A percentile compares a stretch with the other conserved stretches of the same genome.
Evolutionary conservation across 2,113 vertebrate genomes (phyloP).

Genomic region (Pomatostomus ruficeps): DNA sequence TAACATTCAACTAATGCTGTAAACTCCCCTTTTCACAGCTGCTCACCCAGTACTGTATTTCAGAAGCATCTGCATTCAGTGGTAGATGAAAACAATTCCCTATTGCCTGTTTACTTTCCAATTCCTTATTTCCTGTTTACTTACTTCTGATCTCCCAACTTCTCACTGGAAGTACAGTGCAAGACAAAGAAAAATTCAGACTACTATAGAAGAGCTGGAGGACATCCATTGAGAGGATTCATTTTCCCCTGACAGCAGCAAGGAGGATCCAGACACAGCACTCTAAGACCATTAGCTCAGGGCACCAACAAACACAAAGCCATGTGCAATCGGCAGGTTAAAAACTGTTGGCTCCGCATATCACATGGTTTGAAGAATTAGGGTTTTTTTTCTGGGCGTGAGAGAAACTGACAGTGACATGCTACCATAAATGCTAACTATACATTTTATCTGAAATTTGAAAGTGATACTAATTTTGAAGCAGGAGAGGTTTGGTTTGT

Average conservation of each 20-base stretch:
- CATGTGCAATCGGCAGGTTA: background rate
- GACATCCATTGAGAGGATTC: background rate
- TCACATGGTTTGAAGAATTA: background rate
- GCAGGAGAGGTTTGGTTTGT: background rate
- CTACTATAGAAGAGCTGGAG: background rate
- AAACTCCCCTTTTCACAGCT: background rate
- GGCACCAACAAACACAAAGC: background rate
- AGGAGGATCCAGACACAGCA: background rate
- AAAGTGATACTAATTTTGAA: background rate
- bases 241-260: background rate
- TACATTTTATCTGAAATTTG: background rate
- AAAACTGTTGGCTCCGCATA: background rate
- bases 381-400: background rate
- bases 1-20: background rate
- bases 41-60: background rate
- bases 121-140: background rate
- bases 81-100: background rate
- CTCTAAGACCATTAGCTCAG: background rate
- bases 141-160: background rate
- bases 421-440: background rate
- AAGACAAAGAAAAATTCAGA: background rate
- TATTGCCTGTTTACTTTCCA: background rate
- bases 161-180: background rate
- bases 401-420: background rate
- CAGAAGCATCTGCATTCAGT: background rate